Conservation (phyloP, 2,113 vertebrate genomes). For the Mormoops blainvillei region DNA sequence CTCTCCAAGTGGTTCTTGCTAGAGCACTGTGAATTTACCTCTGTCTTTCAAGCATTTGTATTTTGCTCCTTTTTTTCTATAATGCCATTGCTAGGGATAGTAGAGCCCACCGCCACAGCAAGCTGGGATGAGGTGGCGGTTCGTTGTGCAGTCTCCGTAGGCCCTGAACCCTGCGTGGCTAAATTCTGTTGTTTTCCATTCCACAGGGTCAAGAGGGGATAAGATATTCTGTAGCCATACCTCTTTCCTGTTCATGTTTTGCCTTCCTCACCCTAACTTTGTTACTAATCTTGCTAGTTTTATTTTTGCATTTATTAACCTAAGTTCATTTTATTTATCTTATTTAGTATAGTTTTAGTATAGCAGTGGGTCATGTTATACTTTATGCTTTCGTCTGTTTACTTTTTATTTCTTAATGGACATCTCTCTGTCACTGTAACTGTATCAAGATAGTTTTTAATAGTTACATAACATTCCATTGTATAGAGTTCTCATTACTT, state of each 20-base stretch:
- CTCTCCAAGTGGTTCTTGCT: neutral
- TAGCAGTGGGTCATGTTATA: neutral
- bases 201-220: fast-evolving
- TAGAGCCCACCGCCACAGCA: neutral
- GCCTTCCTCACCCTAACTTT: neutral
- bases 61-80: neutral
- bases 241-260: neutral
- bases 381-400: neutral
- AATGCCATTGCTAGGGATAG: neutral
- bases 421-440: neutral
- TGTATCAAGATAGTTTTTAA: neutral
- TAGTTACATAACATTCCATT: neutral
- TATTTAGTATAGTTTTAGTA: neutral
- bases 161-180: neutral
- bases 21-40: neutral
- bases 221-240: neutral
- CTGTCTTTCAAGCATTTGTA: neutral
- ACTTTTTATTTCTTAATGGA: neutral
- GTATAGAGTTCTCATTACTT: neutral
- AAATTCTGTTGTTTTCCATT: neutral
- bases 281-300: neutral
- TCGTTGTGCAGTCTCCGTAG: fast-evolving
- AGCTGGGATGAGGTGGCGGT: neutral
- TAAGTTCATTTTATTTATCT: neutral
- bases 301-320: neutral